Evolutionary conservation across 2,797 vertebrate genomes (phyloP).

Genomic region (Manis javanica): DNA sequence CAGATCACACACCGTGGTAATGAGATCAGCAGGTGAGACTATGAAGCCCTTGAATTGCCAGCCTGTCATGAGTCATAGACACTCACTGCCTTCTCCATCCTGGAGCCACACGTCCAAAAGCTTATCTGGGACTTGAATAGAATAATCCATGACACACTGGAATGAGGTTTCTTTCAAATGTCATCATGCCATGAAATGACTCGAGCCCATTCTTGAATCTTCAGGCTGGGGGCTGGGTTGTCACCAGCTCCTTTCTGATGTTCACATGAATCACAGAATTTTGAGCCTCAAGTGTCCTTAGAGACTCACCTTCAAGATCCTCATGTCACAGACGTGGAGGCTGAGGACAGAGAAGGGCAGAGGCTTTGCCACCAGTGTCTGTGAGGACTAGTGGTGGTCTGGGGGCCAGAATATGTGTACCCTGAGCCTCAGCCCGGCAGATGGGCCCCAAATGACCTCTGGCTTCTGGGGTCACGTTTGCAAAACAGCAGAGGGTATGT

Average conservation of each 20-base stretch:
- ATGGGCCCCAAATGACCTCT: background rate
- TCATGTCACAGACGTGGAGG: background rate
- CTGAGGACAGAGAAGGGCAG: background rate
- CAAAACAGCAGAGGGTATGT: background rate
- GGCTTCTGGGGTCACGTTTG: background rate
- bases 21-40: background rate
- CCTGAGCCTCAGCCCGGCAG: background rate
- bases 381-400: background rate
- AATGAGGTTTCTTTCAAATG: background rate
- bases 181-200: background rate
- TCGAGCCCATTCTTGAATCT: background rate
- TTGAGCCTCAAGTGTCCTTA: background rate
- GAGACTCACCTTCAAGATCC: background rate
- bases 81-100: background rate
- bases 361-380: fast-evolving
- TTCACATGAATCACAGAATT: background rate
- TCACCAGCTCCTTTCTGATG: background rate
- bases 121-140: background rate
- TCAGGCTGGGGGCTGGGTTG: background rate
- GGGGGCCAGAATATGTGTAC: background rate
- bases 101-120: background rate
- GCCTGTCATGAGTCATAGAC: background rate
- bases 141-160: background rate
- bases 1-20: fast-evolving
- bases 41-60: background rate